A percentile compares a stretch with the other conserved stretches of the same genome.
phyloP scores from a whole-genome alignment of 2,113 vertebrate genomes.

The Sinocyclocheilus anshuiensis region DNA sequence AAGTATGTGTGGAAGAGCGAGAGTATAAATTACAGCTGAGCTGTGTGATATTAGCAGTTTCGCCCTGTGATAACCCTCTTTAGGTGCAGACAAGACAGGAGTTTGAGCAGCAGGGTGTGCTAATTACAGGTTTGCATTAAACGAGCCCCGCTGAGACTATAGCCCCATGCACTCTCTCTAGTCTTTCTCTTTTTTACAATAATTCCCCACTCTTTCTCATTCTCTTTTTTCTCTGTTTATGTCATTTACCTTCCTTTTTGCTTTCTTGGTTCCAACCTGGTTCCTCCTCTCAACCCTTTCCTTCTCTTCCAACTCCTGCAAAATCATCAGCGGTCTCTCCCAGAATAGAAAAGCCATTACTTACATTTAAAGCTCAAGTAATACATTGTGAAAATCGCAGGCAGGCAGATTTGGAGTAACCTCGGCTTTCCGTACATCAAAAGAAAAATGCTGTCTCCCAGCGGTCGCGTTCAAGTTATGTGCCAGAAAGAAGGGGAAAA shows the following conservation, averaged over 20 bases:
- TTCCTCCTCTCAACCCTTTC: not conserved
- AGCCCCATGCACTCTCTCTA: not conserved
- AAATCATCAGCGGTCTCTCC: constrained; percentile 26
- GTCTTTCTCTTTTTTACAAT: not conserved
- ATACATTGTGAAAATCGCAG: constrained; percentile 44
- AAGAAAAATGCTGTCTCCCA: constrained; percentile 51
- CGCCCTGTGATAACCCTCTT: constrained; percentile 3
- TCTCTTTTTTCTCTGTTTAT: not conserved
- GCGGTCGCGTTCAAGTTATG: constrained; percentile 36
- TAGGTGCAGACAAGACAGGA: constrained; percentile 5
- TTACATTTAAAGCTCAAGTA: constrained; percentile 45
- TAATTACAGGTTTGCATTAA: constrained; percentile 37
- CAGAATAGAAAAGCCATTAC: constrained; percentile 52
- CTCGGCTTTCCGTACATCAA: constrained; percentile 43
- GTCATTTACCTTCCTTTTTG: not conserved
- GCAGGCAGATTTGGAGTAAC: constrained; percentile 50
- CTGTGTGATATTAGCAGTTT: constrained; percentile 20
- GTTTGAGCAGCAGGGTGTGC: constrained; percentile 26
- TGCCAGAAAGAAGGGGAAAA: not conserved
- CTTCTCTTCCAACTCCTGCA: not conserved
- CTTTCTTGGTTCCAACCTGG: not conserved
- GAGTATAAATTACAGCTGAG: constrained; percentile 1
- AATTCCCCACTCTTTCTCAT: not conserved
- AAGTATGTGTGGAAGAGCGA: too few species aligned
- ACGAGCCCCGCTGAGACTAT: not conserved